Evolutionary conservation across 2,797 vertebrate genomes (phyloP).

Genomic region (Rhabdomys pumilio): DNA sequence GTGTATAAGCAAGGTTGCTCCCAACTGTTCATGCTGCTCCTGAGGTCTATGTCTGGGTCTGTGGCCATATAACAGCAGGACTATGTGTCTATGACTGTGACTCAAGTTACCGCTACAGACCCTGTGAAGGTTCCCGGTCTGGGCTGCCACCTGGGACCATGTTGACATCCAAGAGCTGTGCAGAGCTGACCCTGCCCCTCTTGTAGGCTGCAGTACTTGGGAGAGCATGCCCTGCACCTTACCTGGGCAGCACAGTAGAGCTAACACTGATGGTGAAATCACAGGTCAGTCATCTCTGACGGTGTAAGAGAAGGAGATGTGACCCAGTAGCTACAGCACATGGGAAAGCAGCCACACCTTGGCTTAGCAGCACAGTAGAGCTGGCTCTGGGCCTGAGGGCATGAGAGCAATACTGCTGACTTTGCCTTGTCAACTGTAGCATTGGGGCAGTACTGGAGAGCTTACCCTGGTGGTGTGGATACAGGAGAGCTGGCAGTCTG

Average conservation of each 20-base stretch:
- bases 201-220: background rate
- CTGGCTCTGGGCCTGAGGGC: background rate
- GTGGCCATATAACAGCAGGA: background rate
- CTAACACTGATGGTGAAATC: background rate
- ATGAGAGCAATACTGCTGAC: background rate
- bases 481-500: background rate
- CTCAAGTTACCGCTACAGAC: background rate
- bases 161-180: background rate
- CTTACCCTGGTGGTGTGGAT: background rate
- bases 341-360: background rate
- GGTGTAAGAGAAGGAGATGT: background rate
- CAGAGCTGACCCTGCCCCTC: background rate
- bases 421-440: background rate
- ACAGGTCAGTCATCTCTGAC: background rate
- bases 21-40: too few species aligned
- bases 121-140: background rate
- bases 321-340: background rate
- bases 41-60: background rate
- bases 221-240: background rate
- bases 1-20: too few species aligned
- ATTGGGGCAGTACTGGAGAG: background rate
- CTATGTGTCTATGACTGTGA: background rate
- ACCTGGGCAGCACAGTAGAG: background rate
- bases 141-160: background rate
- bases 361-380: background rate